A percentile compares a stretch with the other conserved stretches of the same genome.
These are phyloP conservation scores for Pyrocephalus nanus DNA, from an alignment of 2,797 vertebrate species.

Conservation along the genomic window DNA sequence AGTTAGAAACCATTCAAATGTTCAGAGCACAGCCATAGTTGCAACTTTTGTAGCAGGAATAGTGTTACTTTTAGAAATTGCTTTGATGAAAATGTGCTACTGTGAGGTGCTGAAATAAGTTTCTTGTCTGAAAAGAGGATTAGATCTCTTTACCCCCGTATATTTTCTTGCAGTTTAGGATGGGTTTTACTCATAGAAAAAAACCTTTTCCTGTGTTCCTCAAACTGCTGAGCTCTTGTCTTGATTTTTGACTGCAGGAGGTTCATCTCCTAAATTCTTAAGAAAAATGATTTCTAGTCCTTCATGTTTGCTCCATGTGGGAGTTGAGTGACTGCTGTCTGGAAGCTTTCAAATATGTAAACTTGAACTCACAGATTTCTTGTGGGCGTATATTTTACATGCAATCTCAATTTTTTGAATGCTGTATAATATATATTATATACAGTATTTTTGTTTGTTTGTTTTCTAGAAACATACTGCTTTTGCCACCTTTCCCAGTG, in stretches of 20 bases:
- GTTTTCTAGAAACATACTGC: conserved; percentile 88
- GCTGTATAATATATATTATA: background rate
- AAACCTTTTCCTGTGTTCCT: background rate
- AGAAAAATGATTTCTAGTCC: background rate
- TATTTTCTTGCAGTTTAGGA: background rate
- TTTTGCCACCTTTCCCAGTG: conserved; percentile 89
- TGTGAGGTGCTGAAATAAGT: background rate
- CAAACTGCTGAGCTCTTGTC: background rate
- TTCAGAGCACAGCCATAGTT: background rate
- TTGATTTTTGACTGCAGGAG: background rate
- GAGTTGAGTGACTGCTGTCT: background rate
- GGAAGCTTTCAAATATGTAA: background rate
- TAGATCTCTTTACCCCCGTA: accelerated
- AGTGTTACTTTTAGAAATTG: background rate
- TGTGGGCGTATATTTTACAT: background rate
- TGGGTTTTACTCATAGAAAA: background rate
- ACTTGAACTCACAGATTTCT: background rate
- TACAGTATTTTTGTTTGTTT: background rate
- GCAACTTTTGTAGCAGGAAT: background rate
- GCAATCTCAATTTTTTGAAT: background rate
- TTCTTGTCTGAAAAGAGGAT: background rate
- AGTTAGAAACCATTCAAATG: background rate
- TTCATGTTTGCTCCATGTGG: accelerated
- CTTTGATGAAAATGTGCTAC: background rate
- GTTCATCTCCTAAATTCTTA: background rate